Base-by-base conservation (phyloP, 2,797 vertebrate species). In the Valencia hispanica region DNA sequence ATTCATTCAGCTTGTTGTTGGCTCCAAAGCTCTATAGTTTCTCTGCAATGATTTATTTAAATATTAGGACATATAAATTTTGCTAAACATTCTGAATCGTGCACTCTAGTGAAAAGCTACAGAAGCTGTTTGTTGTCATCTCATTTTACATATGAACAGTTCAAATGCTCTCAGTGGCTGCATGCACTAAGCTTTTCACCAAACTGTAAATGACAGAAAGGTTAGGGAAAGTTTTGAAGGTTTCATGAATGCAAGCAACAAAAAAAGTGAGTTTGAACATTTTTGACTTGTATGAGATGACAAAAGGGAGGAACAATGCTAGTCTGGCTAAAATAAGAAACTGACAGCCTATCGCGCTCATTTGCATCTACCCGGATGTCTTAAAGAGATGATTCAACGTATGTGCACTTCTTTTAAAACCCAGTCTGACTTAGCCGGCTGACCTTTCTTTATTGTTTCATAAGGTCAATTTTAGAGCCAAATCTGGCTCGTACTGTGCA, bases 381-480 rank as follows among this genome's bases (percentile, higher is more conserved):
- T 43, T 48, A 41, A 61, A 25, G 41, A 41, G 39, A 68, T 48
- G 27, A 57, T 30, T 25, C 25, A 48, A 51, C 5, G 8, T 50
- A 61, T 63, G 25, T 15, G 5, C 34, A 41, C 45, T 50, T 43
- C 36, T 27, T 39, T n/a, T 11, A 14, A 45, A 72, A 17, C 15
- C 5, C n/a, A n/a, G 70, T 75, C 27, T 63, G 43, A 55, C 30
- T 77, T 34, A n/a, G 48, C 55, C 68, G 68, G 32, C 59, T 74
- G 65, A 70, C 55, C 68, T 57, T 66, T 72, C 70, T 53, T 69
- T 30, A 77, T 70, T 61, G 75, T 78, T 77, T 45, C 8, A 72
- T 71, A 74, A 32, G 25, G 63, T 18, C 72, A 36, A 41, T 39
- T 72, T 73, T 51, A 41, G 25, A 72, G 73, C 48, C 45, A 65